Evolutionary conservation across 1,140 invertebrate genomes (phyloP).

Genomic region (Lysiphlebus fabarum): DNA sequence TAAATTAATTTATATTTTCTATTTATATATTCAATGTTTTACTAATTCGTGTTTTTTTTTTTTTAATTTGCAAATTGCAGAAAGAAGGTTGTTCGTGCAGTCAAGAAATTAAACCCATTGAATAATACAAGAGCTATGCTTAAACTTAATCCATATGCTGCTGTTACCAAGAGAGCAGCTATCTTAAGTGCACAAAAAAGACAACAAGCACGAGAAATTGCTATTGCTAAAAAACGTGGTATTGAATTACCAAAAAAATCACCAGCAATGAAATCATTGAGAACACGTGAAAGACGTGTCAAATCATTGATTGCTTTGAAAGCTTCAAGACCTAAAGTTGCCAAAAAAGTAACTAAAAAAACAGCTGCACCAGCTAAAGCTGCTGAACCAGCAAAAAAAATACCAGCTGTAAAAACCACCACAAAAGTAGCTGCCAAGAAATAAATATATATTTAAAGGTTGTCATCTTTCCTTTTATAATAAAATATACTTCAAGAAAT

Average conservation of each 20-base stretch:
- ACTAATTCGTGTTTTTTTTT: too few relatives aligned
- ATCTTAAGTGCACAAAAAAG: slow-evolving; percentile 65
- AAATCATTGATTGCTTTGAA: slow-evolving; percentile 56
- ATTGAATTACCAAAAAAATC: slow-evolving; percentile 56
- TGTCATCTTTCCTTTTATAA: too few relatives aligned
- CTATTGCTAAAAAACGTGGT: slow-evolving; percentile 66
- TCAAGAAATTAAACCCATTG: slow-evolving; percentile 91
- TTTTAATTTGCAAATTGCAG: slow-evolving; percentile 52
- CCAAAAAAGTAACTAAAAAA: slow-evolving; percentile 52
- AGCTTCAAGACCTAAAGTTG: slow-evolving; percentile 56
- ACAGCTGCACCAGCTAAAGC: slow-evolving; percentile 33
- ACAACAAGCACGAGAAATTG: slow-evolving; percentile 55
- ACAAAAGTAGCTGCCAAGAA: slow-evolving; percentile 32
- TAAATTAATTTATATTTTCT: not conserved
- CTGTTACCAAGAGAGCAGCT: slow-evolving; percentile 77
- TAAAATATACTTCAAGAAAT: too few relatives aligned
- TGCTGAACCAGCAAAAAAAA: slow-evolving; percentile 26
- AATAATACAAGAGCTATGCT: slow-evolving; percentile 85
- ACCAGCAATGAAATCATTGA: slow-evolving; percentile 55
- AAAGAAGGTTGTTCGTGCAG: slow-evolving; percentile 69
- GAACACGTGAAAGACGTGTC: slow-evolving; percentile 54
- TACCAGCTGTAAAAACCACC: slow-evolving; percentile 17
- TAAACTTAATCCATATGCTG: slow-evolving; percentile 89
- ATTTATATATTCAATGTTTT: not conserved
- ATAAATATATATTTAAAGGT: too few relatives aligned